Percentiles rank a stretch among this genome's conserved stretches.
phyloP scores from a whole-genome alignment of 2,113 vertebrate genomes.

The Australoheros scitulus region DNA sequence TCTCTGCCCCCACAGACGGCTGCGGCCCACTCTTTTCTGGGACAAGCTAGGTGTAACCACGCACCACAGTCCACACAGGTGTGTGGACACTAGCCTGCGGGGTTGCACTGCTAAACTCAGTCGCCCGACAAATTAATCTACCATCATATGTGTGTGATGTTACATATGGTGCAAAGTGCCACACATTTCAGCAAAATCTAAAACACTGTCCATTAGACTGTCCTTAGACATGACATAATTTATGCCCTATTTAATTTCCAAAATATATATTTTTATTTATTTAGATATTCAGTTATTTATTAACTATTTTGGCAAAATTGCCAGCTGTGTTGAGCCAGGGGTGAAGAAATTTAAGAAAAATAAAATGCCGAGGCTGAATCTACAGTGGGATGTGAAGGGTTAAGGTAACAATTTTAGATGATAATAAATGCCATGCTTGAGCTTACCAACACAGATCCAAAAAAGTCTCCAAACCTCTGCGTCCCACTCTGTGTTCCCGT shows the following conservation, averaged over 20 bases:
- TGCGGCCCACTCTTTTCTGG: too few species aligned
- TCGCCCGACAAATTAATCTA: too few species aligned
- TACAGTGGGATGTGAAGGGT: neutral
- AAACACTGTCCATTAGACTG: too few species aligned
- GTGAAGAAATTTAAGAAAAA: neutral
- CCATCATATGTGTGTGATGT: too few species aligned
- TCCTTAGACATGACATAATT: neutral
- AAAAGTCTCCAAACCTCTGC: neutral
- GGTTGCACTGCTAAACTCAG: too few species aligned
- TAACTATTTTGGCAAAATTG: neutral
- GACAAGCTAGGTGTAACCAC: too few species aligned
- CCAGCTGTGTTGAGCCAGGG: neutral
- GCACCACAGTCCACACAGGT: too few species aligned
- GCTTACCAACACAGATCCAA: neutral
- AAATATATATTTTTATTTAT: neutral
- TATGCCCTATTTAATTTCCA: neutral
- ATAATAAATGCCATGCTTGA: constrained; percentile 1
- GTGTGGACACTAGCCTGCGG: too few species aligned
- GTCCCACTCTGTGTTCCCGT: neutral
- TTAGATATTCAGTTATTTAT: neutral
- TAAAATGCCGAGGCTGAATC: neutral
- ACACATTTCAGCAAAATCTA: too few species aligned
- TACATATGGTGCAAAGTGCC: too few species aligned
- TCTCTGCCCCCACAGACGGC: neutral
- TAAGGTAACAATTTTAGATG: neutral